These are phyloP conservation scores for Coranthus polyacanthus DNA, from an alignment of 2,797 vertebrate species.

Conservation along the genomic window DNA sequence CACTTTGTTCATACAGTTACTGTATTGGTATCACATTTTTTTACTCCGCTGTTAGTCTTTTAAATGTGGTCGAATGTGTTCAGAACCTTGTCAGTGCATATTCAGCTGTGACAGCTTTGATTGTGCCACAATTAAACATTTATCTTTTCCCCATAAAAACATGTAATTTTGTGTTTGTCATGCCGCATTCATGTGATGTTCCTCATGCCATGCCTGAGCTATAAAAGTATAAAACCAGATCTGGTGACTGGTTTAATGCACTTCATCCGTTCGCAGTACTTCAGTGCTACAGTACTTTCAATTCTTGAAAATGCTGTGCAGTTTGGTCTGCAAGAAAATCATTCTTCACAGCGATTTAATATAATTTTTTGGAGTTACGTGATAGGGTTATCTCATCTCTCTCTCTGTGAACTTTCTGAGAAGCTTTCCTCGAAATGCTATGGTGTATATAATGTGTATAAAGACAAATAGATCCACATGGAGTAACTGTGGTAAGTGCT, in stretches of 20 bases:
- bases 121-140: slow-evolving; percentile 20
- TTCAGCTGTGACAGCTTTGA: background rate
- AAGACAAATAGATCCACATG: background rate
- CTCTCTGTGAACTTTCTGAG: no score
- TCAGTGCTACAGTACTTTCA: no score
- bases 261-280: background rate
- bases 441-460: no score
- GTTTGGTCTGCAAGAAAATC: no score
- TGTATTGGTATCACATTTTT: background rate
- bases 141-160: slow-evolving; percentile 34
- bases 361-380: no score
- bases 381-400: no score
- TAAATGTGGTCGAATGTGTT: background rate
- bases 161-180: slow-evolving; percentile 10
- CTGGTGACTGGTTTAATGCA: background rate
- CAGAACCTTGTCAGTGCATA: no score
- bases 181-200: slow-evolving; percentile 56
- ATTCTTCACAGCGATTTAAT: no score
- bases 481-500: background rate
- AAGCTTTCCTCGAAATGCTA: no score
- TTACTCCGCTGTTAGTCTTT: slow-evolving; percentile 2
- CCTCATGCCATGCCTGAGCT: slow-evolving; percentile 14
- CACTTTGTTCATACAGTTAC: background rate
- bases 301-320: no score
- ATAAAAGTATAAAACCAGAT: slow-evolving; percentile 45